phyloP scores from a whole-genome alignment of 2,113 vertebrate genomes.

The Progne subis region DNA sequence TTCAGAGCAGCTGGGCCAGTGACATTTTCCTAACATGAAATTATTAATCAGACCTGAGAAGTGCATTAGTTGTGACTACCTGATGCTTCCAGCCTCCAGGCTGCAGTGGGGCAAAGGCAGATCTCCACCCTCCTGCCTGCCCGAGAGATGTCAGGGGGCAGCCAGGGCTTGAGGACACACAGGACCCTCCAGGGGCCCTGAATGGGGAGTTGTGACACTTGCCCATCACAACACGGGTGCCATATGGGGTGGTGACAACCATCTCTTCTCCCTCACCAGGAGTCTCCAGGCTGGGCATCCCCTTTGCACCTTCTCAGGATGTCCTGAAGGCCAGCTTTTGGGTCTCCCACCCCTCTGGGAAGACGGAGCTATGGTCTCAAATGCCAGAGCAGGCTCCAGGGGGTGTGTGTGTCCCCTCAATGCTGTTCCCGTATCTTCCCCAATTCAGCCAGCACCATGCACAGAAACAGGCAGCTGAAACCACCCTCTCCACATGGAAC shows the following conservation, averaged over 20 bases:
- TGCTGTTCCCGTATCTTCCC: not conserved
- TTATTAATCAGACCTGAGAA: slow-evolving; percentile 47
- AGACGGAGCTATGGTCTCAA: not conserved
- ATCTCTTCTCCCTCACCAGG: not conserved
- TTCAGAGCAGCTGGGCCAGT: not conserved
- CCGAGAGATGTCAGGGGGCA: accelerated
- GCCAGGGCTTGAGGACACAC: not conserved
- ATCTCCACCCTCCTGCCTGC: not conserved
- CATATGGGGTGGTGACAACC: not conserved
- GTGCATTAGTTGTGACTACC: not conserved
- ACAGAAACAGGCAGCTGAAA: not conserved
- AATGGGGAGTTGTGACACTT: not conserved
- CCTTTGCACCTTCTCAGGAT: not conserved
- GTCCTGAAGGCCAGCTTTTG: not conserved
- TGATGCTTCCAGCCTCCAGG: not conserved
- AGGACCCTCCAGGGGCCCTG: accelerated
- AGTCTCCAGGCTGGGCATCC: not conserved
- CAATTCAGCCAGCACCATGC: not conserved
- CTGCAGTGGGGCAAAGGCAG: not conserved
- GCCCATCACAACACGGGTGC: accelerated
- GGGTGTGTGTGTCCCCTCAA: too few species aligned
- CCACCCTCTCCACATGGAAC: not conserved
- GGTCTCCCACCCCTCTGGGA: accelerated
- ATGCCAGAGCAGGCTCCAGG: accelerated
- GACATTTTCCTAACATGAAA: not conserved